Evolutionary conservation across 2,113 vertebrate genomes (phyloP).

Genomic region (Neodon shergylaensis): DNA sequence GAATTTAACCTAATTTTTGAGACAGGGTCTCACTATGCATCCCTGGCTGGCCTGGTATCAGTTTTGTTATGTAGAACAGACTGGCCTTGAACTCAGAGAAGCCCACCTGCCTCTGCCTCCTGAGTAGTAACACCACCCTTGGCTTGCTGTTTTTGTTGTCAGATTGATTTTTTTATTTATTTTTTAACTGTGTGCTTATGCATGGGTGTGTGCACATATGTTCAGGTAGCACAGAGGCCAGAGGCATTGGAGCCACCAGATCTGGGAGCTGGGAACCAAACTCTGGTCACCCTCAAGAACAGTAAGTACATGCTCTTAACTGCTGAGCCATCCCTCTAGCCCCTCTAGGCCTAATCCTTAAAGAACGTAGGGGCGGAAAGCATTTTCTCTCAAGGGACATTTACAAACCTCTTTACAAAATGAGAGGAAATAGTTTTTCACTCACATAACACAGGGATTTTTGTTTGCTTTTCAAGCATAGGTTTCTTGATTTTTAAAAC

Average conservation of each 20-base stretch:
- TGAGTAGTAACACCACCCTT: background rate
- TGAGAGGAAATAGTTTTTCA: background rate
- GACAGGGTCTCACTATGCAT: background rate
- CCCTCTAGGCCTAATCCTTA: background rate
- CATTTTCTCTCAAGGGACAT: background rate
- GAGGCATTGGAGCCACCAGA: background rate
- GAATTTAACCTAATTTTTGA: background rate
- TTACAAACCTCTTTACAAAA: background rate
- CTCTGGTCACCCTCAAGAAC: background rate
- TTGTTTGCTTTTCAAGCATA: background rate
- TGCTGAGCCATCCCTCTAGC: background rate
- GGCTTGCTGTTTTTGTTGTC: background rate
- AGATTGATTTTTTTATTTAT: background rate
- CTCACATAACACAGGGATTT: background rate
- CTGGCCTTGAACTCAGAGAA: background rate
- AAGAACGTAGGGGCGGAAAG: background rate
- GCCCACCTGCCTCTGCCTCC: background rate
- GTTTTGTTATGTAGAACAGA: background rate
- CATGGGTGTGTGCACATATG: background rate
- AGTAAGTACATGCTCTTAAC: too few species aligned
- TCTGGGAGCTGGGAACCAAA: too few species aligned
- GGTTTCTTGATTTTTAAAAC: background rate
- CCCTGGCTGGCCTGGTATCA: background rate
- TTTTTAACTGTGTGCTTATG: background rate
- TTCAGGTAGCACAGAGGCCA: background rate